These are phyloP conservation scores for Caenorhabditis drosophilae DNA, from an alignment of 2,888 invertebrate genomes.

Conservation along the genomic window DNA sequence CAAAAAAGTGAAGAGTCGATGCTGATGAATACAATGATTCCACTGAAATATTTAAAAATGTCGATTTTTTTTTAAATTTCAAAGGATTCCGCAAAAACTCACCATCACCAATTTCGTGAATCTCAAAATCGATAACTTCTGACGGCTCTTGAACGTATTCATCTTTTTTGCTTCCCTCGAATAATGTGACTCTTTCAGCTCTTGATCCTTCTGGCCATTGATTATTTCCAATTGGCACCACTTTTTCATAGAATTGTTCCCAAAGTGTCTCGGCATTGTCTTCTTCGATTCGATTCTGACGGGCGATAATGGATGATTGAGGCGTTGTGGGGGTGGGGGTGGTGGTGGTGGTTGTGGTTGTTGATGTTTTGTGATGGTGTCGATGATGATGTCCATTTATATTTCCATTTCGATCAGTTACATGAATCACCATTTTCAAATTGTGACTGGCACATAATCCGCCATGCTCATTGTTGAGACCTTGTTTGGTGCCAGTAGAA, in stretches of 20 bases:
- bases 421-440: constrained; percentile 55
- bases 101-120: constrained; percentile 54
- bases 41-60: constrained; percentile 21
- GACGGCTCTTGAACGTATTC: constrained; percentile 37
- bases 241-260: constrained; percentile 49
- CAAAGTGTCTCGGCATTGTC: constrained; percentile 29
- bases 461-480: constrained; percentile 46
- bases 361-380: constrained; percentile 31
- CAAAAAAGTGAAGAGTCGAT: not conserved
- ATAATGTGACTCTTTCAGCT: constrained; percentile 41
- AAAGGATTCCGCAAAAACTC: not conserved
- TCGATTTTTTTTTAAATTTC: not conserved
- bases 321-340: constrained; percentile 10
- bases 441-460: constrained; percentile 55
- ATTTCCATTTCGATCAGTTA: constrained; percentile 47
- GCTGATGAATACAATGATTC: constrained; percentile 32
- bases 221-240: constrained; percentile 32
- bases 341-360: constrained; percentile 22
- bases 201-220: constrained; percentile 32
- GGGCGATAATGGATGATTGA: too few species aligned
- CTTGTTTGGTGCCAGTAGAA: constrained; percentile 44
- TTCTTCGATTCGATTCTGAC: too few species aligned
- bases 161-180: constrained; percentile 39
- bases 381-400: constrained; percentile 44
- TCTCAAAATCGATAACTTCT: constrained; percentile 44